A percentile compares a stretch with the other conserved stretches of the same genome.
Conservation (phyloP, 2,888 invertebrate genomes). For the Leptothorax acervorum region DNA sequence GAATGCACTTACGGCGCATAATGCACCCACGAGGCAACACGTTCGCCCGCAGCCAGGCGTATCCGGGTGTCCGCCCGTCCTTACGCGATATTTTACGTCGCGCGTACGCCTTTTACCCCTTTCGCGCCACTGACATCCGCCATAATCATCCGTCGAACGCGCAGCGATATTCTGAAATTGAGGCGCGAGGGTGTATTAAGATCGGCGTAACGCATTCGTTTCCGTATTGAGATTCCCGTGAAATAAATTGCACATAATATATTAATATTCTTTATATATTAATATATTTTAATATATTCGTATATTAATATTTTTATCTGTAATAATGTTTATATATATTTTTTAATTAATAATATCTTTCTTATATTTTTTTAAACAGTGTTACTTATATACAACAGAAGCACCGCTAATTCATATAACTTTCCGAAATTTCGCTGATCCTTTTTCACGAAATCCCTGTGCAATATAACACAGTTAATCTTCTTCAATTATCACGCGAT, state of each 20-base stretch:
- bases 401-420: neutral
- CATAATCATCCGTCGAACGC: slow-evolving; percentile 7
- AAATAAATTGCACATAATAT: neutral
- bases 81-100: slow-evolving; percentile 13
- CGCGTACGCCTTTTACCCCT: neutral
- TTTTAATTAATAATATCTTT: neutral
- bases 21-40: slow-evolving; percentile 40
- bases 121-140: slow-evolving; percentile 5
- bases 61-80: slow-evolving; percentile 25
- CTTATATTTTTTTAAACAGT: neutral
- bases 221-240: neutral
- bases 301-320: too few species aligned
- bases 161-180: neutral
- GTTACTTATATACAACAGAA: neutral
- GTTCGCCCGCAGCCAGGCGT: slow-evolving; percentile 31
- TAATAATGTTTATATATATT: neutral
- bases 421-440: neutral
- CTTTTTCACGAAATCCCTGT: neutral
- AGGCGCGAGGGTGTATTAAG: neutral
- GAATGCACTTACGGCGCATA: slow-evolving; percentile 61
- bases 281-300: too few species aligned
- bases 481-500: slow-evolving; percentile 14
- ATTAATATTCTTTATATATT: too few species aligned
- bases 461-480: neutral
- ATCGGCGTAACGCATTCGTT: neutral